Evolutionary conservation across 2,113 vertebrate genomes (phyloP).

Genomic region (Crotalus viridis): DNA sequence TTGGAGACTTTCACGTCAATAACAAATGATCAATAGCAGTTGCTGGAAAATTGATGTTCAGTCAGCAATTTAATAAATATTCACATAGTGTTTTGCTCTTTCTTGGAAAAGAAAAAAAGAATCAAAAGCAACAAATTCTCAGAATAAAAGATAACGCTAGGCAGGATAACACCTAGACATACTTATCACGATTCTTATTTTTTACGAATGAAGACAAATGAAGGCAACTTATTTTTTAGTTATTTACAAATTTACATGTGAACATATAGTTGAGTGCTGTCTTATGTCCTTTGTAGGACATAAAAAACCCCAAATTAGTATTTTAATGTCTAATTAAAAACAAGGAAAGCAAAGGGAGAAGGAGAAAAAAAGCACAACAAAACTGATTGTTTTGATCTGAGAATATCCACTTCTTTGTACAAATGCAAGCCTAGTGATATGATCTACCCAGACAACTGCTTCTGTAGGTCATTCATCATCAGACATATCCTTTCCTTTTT

Average conservation of each 20-base stretch:
- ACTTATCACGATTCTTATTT: not conserved
- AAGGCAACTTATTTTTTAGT: not conserved
- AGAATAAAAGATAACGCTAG: constrained; percentile 67
- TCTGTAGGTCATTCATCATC: not conserved
- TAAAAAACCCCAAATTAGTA: not conserved
- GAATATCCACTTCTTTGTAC: not conserved
- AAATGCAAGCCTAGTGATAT: not conserved
- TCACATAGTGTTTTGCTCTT: constrained; percentile 68
- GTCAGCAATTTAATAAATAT: constrained; percentile 73
- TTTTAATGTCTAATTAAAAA: not conserved
- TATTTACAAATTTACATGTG: not conserved
- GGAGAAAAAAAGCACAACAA: not conserved
- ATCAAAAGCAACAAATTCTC: constrained; percentile 62
- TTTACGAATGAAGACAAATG: not conserved
- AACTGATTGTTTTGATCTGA: not conserved
- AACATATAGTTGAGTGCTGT: not conserved
- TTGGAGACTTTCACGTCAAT: constrained; percentile 79
- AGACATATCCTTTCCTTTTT: not conserved
- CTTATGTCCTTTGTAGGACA: not conserved
- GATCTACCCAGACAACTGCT: not conserved
- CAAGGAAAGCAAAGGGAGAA: not conserved
- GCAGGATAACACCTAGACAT: constrained; percentile 21
- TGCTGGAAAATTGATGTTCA: constrained; percentile 77
- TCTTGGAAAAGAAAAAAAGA: constrained; percentile 37
- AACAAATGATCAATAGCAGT: constrained; percentile 81